Percentiles rank a stretch among this genome's conserved stretches.
Evolutionary conservation across 2,113 vertebrate genomes (phyloP).

Genomic region (Syrmaticus mikado): DNA sequence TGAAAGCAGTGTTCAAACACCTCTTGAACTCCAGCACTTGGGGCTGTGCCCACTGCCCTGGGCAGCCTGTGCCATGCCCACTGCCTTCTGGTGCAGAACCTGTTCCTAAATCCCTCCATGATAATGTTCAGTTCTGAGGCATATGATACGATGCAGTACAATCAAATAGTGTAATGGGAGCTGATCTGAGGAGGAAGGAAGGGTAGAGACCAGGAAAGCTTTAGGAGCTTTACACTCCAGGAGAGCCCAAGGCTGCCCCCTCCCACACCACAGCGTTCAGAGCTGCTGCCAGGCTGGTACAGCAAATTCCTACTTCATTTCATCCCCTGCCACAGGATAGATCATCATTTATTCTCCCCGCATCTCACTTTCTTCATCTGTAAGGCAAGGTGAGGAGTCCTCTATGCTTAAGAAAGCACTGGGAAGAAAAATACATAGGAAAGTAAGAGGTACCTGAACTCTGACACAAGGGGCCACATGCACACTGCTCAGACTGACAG

Average conservation of each 20-base stretch:
- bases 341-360: not conserved
- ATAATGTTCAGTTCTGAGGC: not conserved
- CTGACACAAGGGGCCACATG: not conserved
- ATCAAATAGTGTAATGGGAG: not conserved
- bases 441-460: not conserved
- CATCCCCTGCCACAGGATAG: not conserved
- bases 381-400: not conserved
- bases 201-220: not conserved
- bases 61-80: no score
- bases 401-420: not conserved
- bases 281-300: accelerated
- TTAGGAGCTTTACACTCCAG: not conserved
- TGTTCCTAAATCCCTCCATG: not conserved
- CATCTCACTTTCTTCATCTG: not conserved
- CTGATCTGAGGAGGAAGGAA: not conserved
- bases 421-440: not conserved
- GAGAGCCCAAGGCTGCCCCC: accelerated
- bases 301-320: not conserved
- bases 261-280: not conserved
- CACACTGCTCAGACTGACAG: not conserved
- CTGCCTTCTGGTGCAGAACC: not conserved
- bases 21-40: not conserved
- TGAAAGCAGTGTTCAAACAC: not conserved
- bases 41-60: not conserved
- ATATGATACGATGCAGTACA: not conserved